Percentiles rank a stretch among this genome's conserved stretches.
These are phyloP conservation scores for Protobothrops mucrosquamatus DNA, from an alignment of 2,113 vertebrate species.

Conservation along the genomic window DNA sequence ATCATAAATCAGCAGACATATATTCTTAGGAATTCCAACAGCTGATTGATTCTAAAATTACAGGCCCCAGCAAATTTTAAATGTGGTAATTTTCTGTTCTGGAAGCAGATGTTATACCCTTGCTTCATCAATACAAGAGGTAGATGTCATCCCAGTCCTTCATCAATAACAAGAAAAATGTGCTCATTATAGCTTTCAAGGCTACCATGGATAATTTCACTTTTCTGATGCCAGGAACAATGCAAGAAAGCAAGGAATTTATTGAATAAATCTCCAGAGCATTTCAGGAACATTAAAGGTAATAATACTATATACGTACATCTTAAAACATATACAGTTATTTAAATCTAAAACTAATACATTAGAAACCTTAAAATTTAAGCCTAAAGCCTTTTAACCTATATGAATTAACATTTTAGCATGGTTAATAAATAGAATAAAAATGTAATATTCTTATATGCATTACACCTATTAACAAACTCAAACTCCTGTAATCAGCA, in stretches of 20 bases:
- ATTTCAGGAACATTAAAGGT: neutral
- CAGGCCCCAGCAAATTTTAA: neutral
- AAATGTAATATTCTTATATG: neutral
- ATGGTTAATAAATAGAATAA: neutral
- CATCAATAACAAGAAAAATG: neutral
- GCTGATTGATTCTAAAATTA: neutral
- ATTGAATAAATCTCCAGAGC: neutral
- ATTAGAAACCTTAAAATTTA: neutral
- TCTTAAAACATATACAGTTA: neutral
- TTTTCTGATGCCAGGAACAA: neutral
- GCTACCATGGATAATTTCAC: neutral
- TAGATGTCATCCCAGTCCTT: neutral
- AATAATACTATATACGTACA: neutral
- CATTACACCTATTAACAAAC: neutral
- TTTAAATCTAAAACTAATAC: neutral
- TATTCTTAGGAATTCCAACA: neutral
- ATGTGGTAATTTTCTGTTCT: neutral
- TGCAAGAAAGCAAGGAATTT: neutral
- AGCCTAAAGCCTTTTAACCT: neutral
- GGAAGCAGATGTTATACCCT: neutral
- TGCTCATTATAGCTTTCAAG: neutral
- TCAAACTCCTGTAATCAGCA: neutral
- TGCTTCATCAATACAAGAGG: neutral
- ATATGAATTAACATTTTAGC: neutral
- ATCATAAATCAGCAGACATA: neutral